Base-by-base conservation (phyloP, 2,113 vertebrate genomes). In the Scomber colias region DNA sequence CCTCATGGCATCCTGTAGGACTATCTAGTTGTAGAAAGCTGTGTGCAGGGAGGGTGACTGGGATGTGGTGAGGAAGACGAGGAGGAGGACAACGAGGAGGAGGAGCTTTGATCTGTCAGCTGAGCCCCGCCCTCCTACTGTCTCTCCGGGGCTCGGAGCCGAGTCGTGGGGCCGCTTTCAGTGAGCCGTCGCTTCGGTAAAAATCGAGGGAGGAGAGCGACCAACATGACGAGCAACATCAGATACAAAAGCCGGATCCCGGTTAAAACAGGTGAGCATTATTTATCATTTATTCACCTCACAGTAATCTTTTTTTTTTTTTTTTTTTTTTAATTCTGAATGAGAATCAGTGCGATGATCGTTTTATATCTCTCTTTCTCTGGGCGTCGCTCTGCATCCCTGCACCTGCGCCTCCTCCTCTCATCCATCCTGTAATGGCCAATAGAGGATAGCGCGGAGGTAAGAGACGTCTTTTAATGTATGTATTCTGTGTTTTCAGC, bases 221-320 rank as follows among this genome's bases (percentile, higher is more conserved):
- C 63, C 91, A 96, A 92, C 91, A 97, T 98, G 97, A 98, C 96
- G 93, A 95, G 93, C 70, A 97, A 92, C 94, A 94, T 96, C 92
- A 93, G 97, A 64, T 98, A 97, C 95, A 98, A 97, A 88, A 98
- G 95, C 96, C 96, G 97, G 85, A 95, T 96, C 71, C 93, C 93
- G 90, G 94, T 94, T 0, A 97, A 97, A 95, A 94, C 97, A 94
- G 97, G 97, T 98, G 95, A 96, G 95, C 54, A 30, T 48, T 35
- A 2, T 1, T 8, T 49, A 7, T 11, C 3, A 3, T 50, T 48
- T 15, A 55, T 21, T 21, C 21, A 51, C 48, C 27, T 4, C 13
- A 27, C 24, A 27, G 24, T 27, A 27, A 27, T 27, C 24, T 27
- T 40, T 40, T 40, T 1, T 40, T 40, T 40, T 40, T 0, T 40